Conservation (phyloP, 2,888 invertebrate species). For the Linnaemya tessellans region DNA sequence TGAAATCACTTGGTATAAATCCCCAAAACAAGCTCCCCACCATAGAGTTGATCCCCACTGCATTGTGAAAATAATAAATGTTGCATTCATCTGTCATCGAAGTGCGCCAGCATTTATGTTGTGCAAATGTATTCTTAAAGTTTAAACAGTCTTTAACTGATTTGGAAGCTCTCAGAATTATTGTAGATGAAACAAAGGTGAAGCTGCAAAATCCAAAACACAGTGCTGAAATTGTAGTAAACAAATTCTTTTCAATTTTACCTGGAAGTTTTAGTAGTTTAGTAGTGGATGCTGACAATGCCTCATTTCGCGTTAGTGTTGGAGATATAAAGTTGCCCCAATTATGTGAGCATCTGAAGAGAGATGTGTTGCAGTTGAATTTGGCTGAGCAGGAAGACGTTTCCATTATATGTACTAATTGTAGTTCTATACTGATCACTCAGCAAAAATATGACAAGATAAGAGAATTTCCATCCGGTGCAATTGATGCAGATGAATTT, state of each 20-base stretch:
- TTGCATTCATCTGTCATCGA: constrained; percentile 78
- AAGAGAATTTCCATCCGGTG: constrained; percentile 79
- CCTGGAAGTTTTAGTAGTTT: constrained; percentile 77
- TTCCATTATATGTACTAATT: constrained; percentile 76
- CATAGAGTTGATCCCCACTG: not conserved
- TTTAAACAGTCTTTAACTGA: constrained; percentile 76
- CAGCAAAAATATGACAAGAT: constrained; percentile 74
- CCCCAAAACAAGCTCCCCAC: not conserved
- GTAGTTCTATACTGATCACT: constrained; percentile 73
- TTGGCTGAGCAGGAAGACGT: constrained; percentile 74
- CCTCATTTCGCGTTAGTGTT: constrained; percentile 79
- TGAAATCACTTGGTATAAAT: not conserved
- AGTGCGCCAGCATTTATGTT: constrained; percentile 79
- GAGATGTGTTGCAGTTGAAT: constrained; percentile 45
- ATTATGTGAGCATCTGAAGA: constrained; percentile 18
- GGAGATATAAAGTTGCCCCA: constrained; percentile 65
- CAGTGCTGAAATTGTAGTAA: constrained; percentile 71
- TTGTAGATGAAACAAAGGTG: constrained; percentile 71
- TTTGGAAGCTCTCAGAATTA: constrained; percentile 75
- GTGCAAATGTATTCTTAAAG: constrained; percentile 79
- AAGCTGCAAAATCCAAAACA: constrained; percentile 68
- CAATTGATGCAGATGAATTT: constrained; percentile 80
- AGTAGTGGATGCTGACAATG: constrained; percentile 75
- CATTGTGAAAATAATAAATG: constrained; percentile 73
- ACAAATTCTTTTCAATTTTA: constrained; percentile 76